Base-by-base conservation (phyloP, 2,888 invertebrate genomes). In the Thera britannica region DNA sequence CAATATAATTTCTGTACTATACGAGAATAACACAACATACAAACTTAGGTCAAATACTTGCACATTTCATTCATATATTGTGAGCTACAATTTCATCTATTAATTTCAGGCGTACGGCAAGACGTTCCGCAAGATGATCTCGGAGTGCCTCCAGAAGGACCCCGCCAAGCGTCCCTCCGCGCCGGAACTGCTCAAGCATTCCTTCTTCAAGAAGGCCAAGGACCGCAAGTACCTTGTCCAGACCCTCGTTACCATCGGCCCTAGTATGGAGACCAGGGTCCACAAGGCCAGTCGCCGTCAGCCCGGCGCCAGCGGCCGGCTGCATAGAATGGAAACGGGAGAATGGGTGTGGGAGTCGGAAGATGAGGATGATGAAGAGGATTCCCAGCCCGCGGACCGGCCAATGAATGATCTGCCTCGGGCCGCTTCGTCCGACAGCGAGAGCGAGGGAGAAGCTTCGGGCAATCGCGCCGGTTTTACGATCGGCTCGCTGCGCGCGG, bases 261-360 rank as follows among this genome's bases (percentile, higher is more conserved):
- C 98, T 65, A 97, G 97, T 84, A 95, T 98, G 91, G 98, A 98
- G 93, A 98, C 98, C 49, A 96, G 98, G 79, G 98, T 98, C 63
- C 98, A 98, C 90, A 98, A 98, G 92, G 96, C 96, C 68, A 95
- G 96, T 72, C 96, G 96, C 84, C 95, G 98, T 72, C 97, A 97
- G 89, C 98, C 98, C 0, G 98, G 98, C 41, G 96, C 98, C 0
- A 97, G 97, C 35, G 97, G 97, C 12, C 95, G 97, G 0, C 93
- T 98, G 73, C 98, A 98, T 89, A 96, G 99, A 82, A 99, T 98
- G 76, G 97, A 98, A 79, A 98, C 98, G 36, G 99, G 99, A 49
- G 98, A 98, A 87, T 99, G 99, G 99, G 98, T 98, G 70, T 99
- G 99, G 99, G 98, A 98, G 69, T 98, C 98, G 79, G 98, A 98